A percentile compares a stretch with the other conserved stretches of the same genome.
phyloP scores from a whole-genome alignment of 2,113 vertebrate species.

The Megatriorchis doriae region DNA sequence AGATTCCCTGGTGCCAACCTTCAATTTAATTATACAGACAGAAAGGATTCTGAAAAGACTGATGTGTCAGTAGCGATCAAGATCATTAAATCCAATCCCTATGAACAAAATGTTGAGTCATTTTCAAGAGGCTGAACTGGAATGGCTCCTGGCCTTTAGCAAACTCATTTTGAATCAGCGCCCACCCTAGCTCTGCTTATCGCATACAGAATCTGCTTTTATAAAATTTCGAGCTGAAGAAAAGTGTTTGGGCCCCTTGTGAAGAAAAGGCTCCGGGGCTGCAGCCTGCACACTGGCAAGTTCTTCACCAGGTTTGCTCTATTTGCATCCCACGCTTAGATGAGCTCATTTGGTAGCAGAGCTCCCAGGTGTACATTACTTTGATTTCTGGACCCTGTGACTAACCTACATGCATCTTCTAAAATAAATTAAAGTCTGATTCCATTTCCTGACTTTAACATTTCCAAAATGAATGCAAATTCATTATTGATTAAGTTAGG shows the following conservation, averaged over 20 bases:
- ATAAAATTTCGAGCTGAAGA: background rate
- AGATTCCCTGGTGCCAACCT: conserved; percentile 32
- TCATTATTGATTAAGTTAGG: background rate
- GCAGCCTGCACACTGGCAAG: background rate
- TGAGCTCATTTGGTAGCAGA: conserved; percentile 14
- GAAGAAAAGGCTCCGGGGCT: background rate
- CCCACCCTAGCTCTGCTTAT: background rate
- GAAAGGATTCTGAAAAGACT: conserved; percentile 37
- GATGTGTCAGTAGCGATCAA: conserved; percentile 50
- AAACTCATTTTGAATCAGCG: background rate
- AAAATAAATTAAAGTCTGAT: background rate
- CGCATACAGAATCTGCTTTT: background rate
- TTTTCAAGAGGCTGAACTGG: conserved; percentile 27
- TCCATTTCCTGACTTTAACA: background rate
- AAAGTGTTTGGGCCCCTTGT: background rate
- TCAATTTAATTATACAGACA: conserved; percentile 65
- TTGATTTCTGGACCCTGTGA: conserved; percentile 18
- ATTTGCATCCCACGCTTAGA: conserved; percentile 27
- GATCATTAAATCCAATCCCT: conserved; percentile 35
- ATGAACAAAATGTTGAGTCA: conserved; percentile 44
- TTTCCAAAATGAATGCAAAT: background rate
- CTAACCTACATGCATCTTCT: background rate
- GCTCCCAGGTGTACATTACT: conserved; percentile 19
- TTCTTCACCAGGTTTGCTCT: background rate
- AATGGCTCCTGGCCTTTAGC: background rate